Evolutionary conservation across 1,140 invertebrate genomes (phyloP), one percentile per base, ranked within the genome.

Genomic region (Plectrocnemia conspersa): DNA sequence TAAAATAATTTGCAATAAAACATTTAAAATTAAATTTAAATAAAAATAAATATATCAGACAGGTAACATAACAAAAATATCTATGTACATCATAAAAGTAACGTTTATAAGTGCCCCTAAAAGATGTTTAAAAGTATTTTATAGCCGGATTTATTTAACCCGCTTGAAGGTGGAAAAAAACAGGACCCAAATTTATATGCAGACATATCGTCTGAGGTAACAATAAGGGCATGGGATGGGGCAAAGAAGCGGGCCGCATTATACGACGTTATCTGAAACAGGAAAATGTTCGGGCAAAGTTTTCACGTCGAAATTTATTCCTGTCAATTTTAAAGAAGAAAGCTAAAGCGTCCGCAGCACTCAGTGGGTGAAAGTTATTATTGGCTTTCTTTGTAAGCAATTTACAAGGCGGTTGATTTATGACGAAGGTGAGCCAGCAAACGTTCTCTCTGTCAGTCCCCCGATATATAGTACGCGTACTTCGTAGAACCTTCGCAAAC

Each of bases 361-460:
- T 38, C 41, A 44, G 29, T 36, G 25, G 40, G 49, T 25, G 36
- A 52, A 52, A 52, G 49, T 52, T 52, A 52, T 52, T 52, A 52
- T 52, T 52, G 49, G 49, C 49, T 52, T 52, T 52, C 49, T 52
- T 52, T 52, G 49, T 41, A 52, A 52, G 49, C 49, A 52, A 52
- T 52, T 52, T 52, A 52, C 49, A 52, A 52, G n/a, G 21, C 36
- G 23, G 36, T 40, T 52, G 49, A 52, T 52, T 52, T 52, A 52
- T 42, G 49, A 42, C 48, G 48, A 42, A 40, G 49, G 35, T 52
- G 40, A 52, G 29, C 25, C 25, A 40, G 49, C 35, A 40, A n/a
- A 42, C 16, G 40, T 42, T 40, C 36, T n/a, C 40, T 38, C 36
- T 52, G 49, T 52, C 49, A 52, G 49, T 11, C 10, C n/a, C 36